Base-by-base conservation (phyloP, 1,140 invertebrate genomes). In the Bombus breviceps region DNA sequence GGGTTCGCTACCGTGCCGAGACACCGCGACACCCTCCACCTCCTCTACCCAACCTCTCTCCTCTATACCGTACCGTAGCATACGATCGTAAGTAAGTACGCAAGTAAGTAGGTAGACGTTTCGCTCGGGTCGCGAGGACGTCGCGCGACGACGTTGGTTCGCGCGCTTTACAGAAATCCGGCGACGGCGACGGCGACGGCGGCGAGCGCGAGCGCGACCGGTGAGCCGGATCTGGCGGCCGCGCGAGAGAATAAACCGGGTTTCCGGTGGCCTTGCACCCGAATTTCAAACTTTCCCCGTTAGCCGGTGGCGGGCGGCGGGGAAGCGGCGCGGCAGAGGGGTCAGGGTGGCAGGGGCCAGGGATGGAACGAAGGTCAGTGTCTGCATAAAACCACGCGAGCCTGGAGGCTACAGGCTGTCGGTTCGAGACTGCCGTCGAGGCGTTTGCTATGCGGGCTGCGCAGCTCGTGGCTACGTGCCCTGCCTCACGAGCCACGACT, bases 231-330 rank as follows among this genome's bases (percentile, higher is more conserved):
- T 90, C 66, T 68, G 78, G 88, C 78, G 76, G 64, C 83, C 68
- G 80, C 74, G 83, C 71, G 68, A 59, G 71, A 89, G 81, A 88
- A 87, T 80, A 82, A 83, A 85, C 83, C 73, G 83, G 81, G 90
- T 93, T 93, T 92, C 90, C 93, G 90, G 90, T 94, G 94, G 93
- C 94, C 94, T 94, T 94, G 94, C 92, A 94, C 92, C 92, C 92
- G 91, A 95, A 95, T 94, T 95, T 94, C 88, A 94, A 95, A 95
- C 93, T 95, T 95, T 95, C 93, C 88, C 94, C 93, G 93, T 93
- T 94, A 94, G 89, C 86, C 8, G 74, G 74, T 88, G 88, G 92
- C 76, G 85, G 89, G 77, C 77, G 83, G 81, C 79, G 79, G 88
- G 88, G 82, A 84, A 76, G 79, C 81, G 64, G 80, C 74, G 83